Base-by-base conservation (phyloP, 2,888 invertebrate species). In the Shargacucullia verbasci region DNA sequence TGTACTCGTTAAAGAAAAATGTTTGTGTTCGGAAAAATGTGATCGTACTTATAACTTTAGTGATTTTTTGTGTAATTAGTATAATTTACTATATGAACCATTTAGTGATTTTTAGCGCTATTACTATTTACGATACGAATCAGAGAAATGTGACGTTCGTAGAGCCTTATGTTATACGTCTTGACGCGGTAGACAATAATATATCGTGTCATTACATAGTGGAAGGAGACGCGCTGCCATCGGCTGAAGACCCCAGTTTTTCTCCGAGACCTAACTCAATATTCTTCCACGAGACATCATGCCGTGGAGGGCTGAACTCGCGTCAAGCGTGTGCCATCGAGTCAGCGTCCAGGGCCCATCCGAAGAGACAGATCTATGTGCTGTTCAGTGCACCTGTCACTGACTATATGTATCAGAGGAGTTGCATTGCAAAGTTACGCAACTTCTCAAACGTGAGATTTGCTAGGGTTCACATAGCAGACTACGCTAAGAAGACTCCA, bases 311-410 rank as follows among this genome's bases (percentile, higher is more conserved):
- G 0, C 80, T 96, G 31, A 92, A 90, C 15, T 78, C 95, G 0
- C 89, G 96, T 13, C 95, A 96, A 78, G 95, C 96, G 0, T 96
- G 96, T 78, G 95, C 96, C 0, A 94, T 96, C 0, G 96, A 96
- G 85, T 96, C 96, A 0, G 96, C 96, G 0, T 95, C 96, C 0
- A 87, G 85, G 60, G 87, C 95, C 72, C 96, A 96, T 76, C 95
- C 95, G 0, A 82, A 89, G 33, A 91, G 90, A 78, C 91, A 94
- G 39, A 88, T 96, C 0, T 95, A 95, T 67, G 83, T 96, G 0
- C 68, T 96, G 11, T 95, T 94, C 68, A 72, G 71, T 39, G 60
- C 49, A 1, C 65, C 72, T 3, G 68, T 75, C 40, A 64, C 43
- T 4, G 10, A 64, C 0, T 0, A 27, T 0, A 41, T 60, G 4